Evolutionary conservation across 2,797 vertebrate genomes (phyloP).

Genomic region (Tamandua tetradactyla): DNA sequence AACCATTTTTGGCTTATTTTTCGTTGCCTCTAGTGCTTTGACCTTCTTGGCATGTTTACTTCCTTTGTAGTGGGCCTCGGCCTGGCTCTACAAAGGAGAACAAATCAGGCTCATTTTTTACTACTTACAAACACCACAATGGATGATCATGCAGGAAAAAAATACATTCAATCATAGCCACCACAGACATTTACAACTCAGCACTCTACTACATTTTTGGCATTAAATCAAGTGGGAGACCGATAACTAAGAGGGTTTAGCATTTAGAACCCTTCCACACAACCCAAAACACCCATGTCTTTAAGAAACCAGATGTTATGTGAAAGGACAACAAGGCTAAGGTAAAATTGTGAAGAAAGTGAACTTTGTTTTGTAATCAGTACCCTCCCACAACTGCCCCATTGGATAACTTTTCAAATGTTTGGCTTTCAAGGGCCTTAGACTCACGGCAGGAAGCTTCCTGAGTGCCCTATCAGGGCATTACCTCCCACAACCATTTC

Average conservation of each 20-base stretch:
- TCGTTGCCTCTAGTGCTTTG: conserved; percentile 97
- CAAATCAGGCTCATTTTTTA: conserved; percentile 91
- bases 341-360: neutral
- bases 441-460: neutral
- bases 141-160: conserved; percentile 82
- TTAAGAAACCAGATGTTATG: conserved; percentile 9
- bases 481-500: neutral
- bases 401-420: neutral
- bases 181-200: conserved; percentile 73
- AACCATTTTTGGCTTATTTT: conserved; percentile 92
- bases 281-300: neutral
- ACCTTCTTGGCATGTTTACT: conserved; percentile 99
- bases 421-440: too few relatives aligned
- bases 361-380: neutral
- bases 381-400: neutral
- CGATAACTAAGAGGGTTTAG: neutral
- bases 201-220: conserved; percentile 17
- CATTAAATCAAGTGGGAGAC: conserved; percentile 15
- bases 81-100: conserved; percentile 97
- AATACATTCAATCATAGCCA: conserved; percentile 87
- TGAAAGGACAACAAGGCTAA: conserved; percentile 1
- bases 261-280: neutral
- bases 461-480: neutral
- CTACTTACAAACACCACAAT: conserved; percentile 83
- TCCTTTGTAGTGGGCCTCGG: conserved; percentile 99